These are phyloP conservation scores for Sarcophaga subvicina DNA, from an alignment of 2,888 invertebrate genomes.

Conservation along the genomic window DNA sequence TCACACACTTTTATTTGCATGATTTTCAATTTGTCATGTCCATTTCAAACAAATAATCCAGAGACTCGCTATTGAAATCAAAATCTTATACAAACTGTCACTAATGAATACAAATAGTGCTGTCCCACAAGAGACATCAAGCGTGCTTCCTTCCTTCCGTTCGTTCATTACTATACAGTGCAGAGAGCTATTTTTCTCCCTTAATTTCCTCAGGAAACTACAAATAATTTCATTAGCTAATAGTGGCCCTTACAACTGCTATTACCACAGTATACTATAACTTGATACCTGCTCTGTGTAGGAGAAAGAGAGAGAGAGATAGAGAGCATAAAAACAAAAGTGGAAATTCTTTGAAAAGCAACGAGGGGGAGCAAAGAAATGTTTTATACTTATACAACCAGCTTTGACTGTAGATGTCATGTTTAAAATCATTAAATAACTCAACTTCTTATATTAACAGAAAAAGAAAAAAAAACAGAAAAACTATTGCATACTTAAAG, in stretches of 20 bases:
- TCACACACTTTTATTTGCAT: not conserved
- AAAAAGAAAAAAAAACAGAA: not conserved
- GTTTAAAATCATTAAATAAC: conserved; percentile 33
- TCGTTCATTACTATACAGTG: not conserved
- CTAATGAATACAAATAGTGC: no score
- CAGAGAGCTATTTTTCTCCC: not conserved
- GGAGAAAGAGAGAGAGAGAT: no score
- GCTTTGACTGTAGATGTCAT: not conserved
- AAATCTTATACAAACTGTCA: no score
- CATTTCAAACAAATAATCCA: not conserved
- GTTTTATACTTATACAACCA: no score
- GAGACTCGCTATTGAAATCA: not conserved
- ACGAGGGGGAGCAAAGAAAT: no score
- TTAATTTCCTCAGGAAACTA: conserved; percentile 32
- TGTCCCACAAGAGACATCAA: no score
- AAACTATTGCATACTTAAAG: conserved; percentile 17
- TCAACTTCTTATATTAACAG: conserved; percentile 2
- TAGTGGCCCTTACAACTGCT: conserved; percentile 17
- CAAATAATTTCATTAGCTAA: conserved; percentile 61
- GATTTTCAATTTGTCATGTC: not conserved
- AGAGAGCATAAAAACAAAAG: no score
- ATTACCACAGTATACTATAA: not conserved
- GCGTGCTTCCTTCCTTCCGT: not conserved
- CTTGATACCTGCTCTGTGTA: no score
- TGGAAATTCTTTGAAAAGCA: no score